Evolutionary conservation across 2,113 vertebrate species (phyloP), one percentile per base, ranked within the genome.

Genomic region (Channa maculata): DNA sequence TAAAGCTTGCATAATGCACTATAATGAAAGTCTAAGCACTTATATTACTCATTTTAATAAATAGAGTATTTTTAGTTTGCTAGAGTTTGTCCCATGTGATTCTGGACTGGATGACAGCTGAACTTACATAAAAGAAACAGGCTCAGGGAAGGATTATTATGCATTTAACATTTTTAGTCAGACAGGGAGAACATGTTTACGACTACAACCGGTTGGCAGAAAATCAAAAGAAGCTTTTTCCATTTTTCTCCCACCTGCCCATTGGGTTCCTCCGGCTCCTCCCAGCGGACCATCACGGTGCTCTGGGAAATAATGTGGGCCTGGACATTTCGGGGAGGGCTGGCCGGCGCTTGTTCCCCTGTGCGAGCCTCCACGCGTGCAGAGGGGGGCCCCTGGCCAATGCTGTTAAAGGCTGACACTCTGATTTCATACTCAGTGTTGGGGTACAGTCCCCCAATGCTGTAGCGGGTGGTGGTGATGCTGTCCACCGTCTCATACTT

Each of bases 401-500:
- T 99, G 90, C 96, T 97, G 86, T 99, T 99, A 64, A 97, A 96
- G 0, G 98, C 98, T 0, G 98, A 99, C 79, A 99, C 97, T 85
- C 97, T 94, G 86, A 99, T 96, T 91, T 99, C 98, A 0, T 99
- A 99, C 86, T 99, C 97, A 0, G 98, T 99, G 91, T 99, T 99
- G 86, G 98, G 98, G 92, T 97, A 98, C 64, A 99, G 95, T 2
- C 98, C 98, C 0, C 98, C 98, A 0, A 99, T 98, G 90, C 97
- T 99, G 95, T 99, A 99, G 55, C 98, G 96, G 0, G 98, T 99
- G 65, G 98, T 99, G 74, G 98, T 99, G 93, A 99, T 97, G 91
- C 97, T 96, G 79, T 99, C 98, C 49, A 98, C 97, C 15, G 97
- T 97, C 92, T 99, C 98, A 2, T 96, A 98, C 0, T 97, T 98